Evolutionary conservation across 2,888 invertebrate species (phyloP).

Genomic region (Orthosia incerta): DNA sequence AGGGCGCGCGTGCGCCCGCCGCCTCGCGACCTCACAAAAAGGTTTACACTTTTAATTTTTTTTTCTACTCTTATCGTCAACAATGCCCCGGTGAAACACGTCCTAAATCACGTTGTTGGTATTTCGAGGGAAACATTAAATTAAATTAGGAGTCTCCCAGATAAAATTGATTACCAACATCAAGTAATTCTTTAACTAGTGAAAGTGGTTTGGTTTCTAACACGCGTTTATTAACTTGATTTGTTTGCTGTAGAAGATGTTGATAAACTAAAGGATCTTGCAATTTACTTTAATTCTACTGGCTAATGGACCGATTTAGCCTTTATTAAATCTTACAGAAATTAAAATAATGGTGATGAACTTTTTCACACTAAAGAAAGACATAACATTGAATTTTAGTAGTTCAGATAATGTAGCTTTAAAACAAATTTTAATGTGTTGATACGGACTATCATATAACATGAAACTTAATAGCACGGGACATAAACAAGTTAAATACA

Average conservation of each 20-base stretch:
- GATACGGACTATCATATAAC: conserved; percentile 50
- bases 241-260: conserved; percentile 10
- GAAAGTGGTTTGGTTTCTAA: conserved; percentile 66
- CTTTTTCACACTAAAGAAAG: conserved; percentile 16
- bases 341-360: conserved; percentile 18
- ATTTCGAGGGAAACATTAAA: conserved; percentile 82
- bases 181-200: conserved; percentile 60
- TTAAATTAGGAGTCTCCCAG: conserved; percentile 76
- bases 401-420: conserved; percentile 56
- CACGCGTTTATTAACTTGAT: conserved; percentile 27
- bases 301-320: background rate
- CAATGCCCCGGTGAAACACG: conserved; percentile 84
- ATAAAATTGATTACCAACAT: conserved; percentile 68
- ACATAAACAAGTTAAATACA: conserved; percentile 47
- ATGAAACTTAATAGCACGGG: conserved; percentile 58
- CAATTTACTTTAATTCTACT: background rate
- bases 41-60: conserved; percentile 88
- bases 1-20: conserved; percentile 88
- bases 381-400: conserved; percentile 22
- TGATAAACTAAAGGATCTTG: background rate
- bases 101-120: conserved; percentile 86
- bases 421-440: conserved; percentile 46
- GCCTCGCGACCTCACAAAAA: conserved; percentile 90
- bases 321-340: background rate
- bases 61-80: conserved; percentile 85